Conservation (phyloP, 2,113 vertebrate genomes). For the Pteropus alecto region DNA sequence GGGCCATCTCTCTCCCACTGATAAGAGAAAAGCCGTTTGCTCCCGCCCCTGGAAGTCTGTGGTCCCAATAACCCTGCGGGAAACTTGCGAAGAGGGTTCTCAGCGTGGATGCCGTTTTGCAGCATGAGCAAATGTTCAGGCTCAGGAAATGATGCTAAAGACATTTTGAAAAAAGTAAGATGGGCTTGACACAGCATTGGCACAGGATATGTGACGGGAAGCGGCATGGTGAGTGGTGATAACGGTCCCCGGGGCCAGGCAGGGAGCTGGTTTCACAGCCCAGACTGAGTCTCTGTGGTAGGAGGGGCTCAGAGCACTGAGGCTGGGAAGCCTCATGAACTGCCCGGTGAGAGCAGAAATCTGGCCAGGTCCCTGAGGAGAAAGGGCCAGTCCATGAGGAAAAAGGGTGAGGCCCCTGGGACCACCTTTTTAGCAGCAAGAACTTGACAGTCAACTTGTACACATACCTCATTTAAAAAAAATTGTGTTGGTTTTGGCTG, state of each 20-base stretch:
- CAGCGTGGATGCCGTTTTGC: not conserved
- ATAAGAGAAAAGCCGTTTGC: not conserved
- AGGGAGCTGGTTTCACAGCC: not conserved
- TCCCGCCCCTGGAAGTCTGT: not conserved
- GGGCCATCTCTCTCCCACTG: not conserved
- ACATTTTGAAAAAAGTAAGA: conserved; percentile 49
- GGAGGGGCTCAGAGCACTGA: not conserved
- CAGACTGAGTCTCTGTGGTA: not conserved
- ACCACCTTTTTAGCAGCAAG: not conserved
- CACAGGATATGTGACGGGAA: conserved; percentile 60
- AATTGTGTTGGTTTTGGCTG: not conserved
- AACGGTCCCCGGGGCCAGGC: conserved; percentile 14
- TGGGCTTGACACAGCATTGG: conserved; percentile 43
- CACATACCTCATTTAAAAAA: accelerated
- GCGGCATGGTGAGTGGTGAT: conserved; percentile 37
- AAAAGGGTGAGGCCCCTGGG: not conserved
- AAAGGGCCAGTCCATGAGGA: not conserved
- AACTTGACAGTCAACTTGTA: not conserved
- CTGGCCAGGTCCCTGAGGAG: not conserved
- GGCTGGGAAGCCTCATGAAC: not conserved
- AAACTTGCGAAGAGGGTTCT: conserved; percentile 10
- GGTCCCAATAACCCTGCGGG: not conserved
- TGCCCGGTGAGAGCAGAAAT: not conserved
- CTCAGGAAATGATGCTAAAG: conserved; percentile 62
- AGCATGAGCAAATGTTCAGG: conserved; percentile 21